Conservation (phyloP, 1,140 invertebrate species). For the Notospermus geniculatus region DNA sequence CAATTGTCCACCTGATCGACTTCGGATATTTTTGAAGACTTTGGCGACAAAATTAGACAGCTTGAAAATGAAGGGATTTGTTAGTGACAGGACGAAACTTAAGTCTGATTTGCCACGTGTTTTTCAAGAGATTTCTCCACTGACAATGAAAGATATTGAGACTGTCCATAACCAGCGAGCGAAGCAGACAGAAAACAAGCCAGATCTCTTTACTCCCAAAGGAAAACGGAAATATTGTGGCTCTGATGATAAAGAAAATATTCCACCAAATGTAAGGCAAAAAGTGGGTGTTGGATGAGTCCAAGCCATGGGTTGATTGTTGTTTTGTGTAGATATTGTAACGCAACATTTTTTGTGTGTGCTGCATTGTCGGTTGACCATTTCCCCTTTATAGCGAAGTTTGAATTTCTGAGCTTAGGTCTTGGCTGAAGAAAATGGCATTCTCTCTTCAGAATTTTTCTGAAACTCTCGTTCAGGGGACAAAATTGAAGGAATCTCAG, state of each 20-base stretch:
- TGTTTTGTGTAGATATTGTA: no score
- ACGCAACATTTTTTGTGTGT: not conserved
- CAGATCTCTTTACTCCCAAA: slow-evolving; percentile 33
- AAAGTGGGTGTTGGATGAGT: slow-evolving; percentile 18
- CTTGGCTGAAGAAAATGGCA: no score
- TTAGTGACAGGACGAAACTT: slow-evolving; percentile 62
- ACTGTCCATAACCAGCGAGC: slow-evolving; percentile 28
- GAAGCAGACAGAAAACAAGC: slow-evolving; percentile 24
- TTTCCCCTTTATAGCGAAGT: no score
- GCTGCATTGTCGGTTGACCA: no score
- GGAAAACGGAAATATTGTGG: slow-evolving; percentile 31
- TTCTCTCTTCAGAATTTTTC: no score
- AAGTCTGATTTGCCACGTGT: slow-evolving; percentile 65
- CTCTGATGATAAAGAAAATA: slow-evolving; percentile 3
- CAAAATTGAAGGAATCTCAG: no score
- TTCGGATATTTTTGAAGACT: slow-evolving; percentile 77
- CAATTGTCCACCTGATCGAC: slow-evolving; percentile 80
- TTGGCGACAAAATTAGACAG: slow-evolving; percentile 71
- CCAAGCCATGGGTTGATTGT: no score
- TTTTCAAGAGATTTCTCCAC: slow-evolving; percentile 82
- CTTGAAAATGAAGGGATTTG: slow-evolving; percentile 57
- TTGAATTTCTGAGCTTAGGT: no score
- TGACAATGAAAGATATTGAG: slow-evolving; percentile 59
- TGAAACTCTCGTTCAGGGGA: no score
- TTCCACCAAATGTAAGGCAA: slow-evolving; percentile 11